Evolutionary conservation across 2,888 invertebrate species (phyloP).

Genomic region (Drosophila austrosaltans): DNA sequence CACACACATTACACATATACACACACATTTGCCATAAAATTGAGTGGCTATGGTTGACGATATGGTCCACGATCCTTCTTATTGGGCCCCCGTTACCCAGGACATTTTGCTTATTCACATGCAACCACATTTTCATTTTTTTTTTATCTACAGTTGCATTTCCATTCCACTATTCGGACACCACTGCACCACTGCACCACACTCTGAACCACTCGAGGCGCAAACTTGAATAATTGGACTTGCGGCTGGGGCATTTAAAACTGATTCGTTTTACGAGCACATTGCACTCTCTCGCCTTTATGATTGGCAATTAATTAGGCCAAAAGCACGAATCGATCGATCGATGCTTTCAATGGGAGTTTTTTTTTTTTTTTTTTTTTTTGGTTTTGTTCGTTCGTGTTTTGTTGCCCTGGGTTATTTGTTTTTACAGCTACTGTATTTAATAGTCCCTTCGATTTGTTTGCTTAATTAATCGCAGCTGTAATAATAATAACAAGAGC

Average conservation of each 20-base stretch:
- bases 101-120: slow-evolving; percentile 15
- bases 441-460: slow-evolving; percentile 65
- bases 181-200: background rate
- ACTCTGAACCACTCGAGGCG: slow-evolving; percentile 62
- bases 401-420: slow-evolving; percentile 64
- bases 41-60: slow-evolving; percentile 28
- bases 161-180: slow-evolving; percentile 15
- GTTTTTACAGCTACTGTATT: slow-evolving; percentile 77
- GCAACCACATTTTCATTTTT: slow-evolving; percentile 13
- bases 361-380: no score
- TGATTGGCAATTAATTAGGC: slow-evolving; percentile 79
- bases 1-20: slow-evolving; percentile 23
- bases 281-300: slow-evolving; percentile 72
- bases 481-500: slow-evolving; percentile 64
- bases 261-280: slow-evolving; percentile 76
- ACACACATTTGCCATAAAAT: slow-evolving; percentile 64
- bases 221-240: slow-evolving; percentile 75
- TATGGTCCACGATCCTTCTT: no score
- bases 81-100: no score
- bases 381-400: slow-evolving; percentile 19
- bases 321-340: slow-evolving; percentile 56
- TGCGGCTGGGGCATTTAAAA: slow-evolving; percentile 71
- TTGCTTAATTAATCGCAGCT: slow-evolving; percentile 79
- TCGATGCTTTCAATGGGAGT: slow-evolving; percentile 20
- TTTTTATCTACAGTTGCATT: background rate